Conservation (phyloP, 2,888 invertebrate genomes). For the Aphodius sticticus region DNA sequence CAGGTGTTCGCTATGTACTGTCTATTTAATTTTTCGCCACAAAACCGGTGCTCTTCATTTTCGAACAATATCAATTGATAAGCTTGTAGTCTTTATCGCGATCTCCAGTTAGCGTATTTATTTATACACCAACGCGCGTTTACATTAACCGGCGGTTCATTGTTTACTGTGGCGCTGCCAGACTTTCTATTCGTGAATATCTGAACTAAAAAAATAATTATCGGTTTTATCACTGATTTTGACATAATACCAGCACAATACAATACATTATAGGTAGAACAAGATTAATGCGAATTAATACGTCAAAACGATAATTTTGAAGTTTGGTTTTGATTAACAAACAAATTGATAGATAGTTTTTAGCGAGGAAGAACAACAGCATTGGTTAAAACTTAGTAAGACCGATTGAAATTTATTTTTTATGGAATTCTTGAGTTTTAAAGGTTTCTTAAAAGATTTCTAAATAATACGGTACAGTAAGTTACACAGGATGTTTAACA, state of each 20-base stretch:
- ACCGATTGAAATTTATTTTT: too few species aligned
- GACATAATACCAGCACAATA: background rate
- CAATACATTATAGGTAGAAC: background rate
- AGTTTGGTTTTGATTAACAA: too few species aligned
- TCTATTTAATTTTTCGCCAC: background rate
- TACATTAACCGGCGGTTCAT: background rate
- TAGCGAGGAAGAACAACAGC: too few species aligned
- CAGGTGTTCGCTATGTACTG: background rate
- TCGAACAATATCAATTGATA: background rate
- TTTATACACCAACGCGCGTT: background rate
- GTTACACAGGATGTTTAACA: too few species aligned
- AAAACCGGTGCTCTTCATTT: background rate
- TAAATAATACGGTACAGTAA: too few species aligned
- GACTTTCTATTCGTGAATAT: background rate
- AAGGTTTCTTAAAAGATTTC: too few species aligned
- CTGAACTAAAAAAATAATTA: background rate
- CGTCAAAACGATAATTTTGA: background rate
- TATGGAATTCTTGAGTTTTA: too few species aligned
- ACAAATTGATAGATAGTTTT: too few species aligned
- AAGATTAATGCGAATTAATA: background rate
- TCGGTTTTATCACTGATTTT: background rate
- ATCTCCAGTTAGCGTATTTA: background rate
- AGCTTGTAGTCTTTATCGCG: background rate
- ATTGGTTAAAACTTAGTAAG: too few species aligned
- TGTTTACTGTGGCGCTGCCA: background rate